Percentiles rank a stretch among this genome's conserved stretches.
These are phyloP conservation scores for Corythaixoides concolor DNA, from an alignment of 2,113 vertebrate species.

Conservation along the genomic window DNA sequence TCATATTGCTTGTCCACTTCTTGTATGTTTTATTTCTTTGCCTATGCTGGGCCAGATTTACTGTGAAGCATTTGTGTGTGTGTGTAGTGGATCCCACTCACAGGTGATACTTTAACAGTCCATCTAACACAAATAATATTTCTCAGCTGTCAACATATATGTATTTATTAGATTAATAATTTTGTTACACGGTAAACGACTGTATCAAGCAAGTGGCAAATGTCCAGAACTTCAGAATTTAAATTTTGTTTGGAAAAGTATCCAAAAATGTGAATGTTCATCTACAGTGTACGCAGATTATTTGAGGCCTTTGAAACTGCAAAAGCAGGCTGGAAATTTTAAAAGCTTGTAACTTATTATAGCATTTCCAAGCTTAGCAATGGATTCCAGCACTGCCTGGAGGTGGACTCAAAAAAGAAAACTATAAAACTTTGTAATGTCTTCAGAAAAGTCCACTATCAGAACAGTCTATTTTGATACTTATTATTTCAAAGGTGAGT, in stretches of 20 bases:
- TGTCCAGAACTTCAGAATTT: neutral
- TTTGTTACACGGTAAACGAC: neutral
- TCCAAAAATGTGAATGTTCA: neutral
- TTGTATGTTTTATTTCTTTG: neutral
- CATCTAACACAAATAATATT: neutral
- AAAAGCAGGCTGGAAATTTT: neutral
- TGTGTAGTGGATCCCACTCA: neutral
- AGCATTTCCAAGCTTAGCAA: neutral
- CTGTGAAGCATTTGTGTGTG: neutral
- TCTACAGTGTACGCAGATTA: neutral
- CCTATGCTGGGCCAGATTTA: neutral
- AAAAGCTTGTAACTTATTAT: neutral
- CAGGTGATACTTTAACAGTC: neutral
- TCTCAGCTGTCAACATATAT: neutral
- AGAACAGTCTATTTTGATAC: neutral
- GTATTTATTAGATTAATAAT: neutral
- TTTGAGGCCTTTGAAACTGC: neutral
- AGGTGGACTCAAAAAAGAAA: too few relatives aligned
- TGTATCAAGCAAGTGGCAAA: neutral
- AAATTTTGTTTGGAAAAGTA: conserved; percentile 13
- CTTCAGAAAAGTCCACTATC: neutral
- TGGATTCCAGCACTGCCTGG: neutral
- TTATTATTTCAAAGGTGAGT: neutral
- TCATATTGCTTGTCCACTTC: neutral
- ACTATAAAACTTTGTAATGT: neutral